Evolutionary conservation across 2,113 vertebrate genomes (phyloP).

Genomic region (Chaetura pelagica): DNA sequence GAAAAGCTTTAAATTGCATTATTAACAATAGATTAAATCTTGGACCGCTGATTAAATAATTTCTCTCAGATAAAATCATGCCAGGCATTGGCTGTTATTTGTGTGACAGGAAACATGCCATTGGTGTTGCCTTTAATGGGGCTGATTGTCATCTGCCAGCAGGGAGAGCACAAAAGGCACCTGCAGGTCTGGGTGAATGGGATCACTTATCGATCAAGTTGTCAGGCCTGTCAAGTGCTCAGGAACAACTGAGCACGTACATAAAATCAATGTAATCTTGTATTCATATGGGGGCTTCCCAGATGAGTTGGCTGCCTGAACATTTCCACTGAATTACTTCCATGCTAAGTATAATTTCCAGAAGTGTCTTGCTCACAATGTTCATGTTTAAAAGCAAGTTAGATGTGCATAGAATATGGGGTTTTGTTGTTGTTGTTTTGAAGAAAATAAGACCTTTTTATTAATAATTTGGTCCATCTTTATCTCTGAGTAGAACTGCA

Average conservation of each 20-base stretch:
- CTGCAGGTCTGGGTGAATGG: slow-evolving; percentile 47
- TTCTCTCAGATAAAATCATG: slow-evolving; percentile 56
- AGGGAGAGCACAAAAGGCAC: slow-evolving; percentile 39
- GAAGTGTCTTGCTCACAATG: neutral
- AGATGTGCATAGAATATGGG: neutral
- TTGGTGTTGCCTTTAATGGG: slow-evolving; percentile 69
- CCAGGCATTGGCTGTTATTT: slow-evolving; percentile 45
- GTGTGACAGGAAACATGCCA: slow-evolving; percentile 59
- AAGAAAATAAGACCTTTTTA: too few species aligned
- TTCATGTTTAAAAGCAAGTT: neutral
- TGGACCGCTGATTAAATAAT: slow-evolving; percentile 63
- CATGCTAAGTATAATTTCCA: neutral
- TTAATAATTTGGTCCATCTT: neutral
- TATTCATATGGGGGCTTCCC: slow-evolving; percentile 22
- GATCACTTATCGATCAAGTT: slow-evolving; percentile 63
- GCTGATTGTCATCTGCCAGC: slow-evolving; percentile 71
- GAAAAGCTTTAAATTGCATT: slow-evolving; percentile 62
- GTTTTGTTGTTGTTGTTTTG: neutral
- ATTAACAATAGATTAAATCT: slow-evolving; percentile 54
- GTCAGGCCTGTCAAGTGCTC: slow-evolving; percentile 44
- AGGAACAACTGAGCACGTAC: slow-evolving; percentile 42
- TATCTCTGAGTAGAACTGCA: neutral
- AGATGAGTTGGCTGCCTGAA: slow-evolving; percentile 14
- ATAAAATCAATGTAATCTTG: slow-evolving; percentile 68
- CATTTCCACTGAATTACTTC: slow-evolving; percentile 32